Conservation (phyloP, 2,113 vertebrate genomes). For the Ciconia stormi region DNA sequence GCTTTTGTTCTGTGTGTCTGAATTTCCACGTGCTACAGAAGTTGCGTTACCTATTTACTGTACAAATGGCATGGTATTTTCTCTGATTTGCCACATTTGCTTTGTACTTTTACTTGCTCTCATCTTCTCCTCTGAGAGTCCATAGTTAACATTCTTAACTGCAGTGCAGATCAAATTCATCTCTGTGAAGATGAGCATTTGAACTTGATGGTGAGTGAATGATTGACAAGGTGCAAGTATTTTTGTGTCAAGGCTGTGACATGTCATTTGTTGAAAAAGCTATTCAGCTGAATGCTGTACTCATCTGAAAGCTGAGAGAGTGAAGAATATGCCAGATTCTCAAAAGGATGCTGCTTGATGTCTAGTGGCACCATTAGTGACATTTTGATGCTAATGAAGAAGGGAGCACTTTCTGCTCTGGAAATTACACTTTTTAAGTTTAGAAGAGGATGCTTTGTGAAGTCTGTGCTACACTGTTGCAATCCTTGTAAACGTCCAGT, state of each 20-base stretch:
- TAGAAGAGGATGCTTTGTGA: constrained; percentile 10
- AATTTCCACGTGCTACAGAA: neutral
- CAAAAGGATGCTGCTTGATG: constrained; percentile 34
- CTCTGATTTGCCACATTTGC: constrained; percentile 6
- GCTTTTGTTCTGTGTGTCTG: neutral
- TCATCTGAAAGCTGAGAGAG: constrained; percentile 34
- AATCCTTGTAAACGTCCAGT: neutral
- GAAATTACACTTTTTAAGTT: constrained; percentile 26
- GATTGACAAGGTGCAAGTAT: constrained; percentile 64
- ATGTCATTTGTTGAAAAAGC: constrained; percentile 63
- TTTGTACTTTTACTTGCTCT: neutral
- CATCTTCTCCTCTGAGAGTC: neutral
- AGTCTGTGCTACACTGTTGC: neutral
- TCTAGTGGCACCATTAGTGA: constrained; percentile 49
- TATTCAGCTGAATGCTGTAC: constrained; percentile 23
- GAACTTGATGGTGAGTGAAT: constrained; percentile 54
- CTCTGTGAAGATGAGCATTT: constrained; percentile 33
- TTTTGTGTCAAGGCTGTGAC: constrained; percentile 61
- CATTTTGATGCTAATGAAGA: constrained; percentile 59
- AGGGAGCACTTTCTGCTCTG: constrained; percentile 24
- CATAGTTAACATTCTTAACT: constrained; percentile 30
- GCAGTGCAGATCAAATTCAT: constrained; percentile 27
- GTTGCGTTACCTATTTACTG: neutral
- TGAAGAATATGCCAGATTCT: constrained; percentile 18
- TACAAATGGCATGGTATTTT: constrained; percentile 1